phyloP scores from a whole-genome alignment of 2,888 invertebrate species.

The Mimumesa dahlbomi region DNA sequence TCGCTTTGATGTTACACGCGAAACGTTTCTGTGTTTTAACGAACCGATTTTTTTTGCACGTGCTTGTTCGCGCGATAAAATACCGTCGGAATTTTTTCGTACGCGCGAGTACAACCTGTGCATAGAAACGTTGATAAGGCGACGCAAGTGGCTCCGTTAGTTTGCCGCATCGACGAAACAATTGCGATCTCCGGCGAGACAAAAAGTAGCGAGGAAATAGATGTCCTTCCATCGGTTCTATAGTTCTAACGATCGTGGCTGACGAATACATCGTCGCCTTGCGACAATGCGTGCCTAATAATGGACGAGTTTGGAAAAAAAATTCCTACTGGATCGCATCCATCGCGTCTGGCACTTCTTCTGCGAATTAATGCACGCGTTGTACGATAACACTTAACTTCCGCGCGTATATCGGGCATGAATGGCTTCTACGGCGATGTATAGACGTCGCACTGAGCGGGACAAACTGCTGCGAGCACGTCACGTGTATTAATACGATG shows the following conservation, averaged over 20 bases:
- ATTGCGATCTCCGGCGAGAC: no score
- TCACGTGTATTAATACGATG: constrained; percentile 24
- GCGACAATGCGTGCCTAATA: no score
- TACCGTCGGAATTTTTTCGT: background rate
- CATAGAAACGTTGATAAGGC: no score
- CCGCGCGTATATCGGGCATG: constrained; percentile 10
- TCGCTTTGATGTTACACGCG: background rate
- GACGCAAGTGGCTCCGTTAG: no score
- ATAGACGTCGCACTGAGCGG: background rate
- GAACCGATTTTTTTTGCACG: no score
- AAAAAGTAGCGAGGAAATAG: no score
- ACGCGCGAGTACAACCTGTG: no score
- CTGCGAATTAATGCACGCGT: constrained; percentile 2
- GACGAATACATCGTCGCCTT: no score
- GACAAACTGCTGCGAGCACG: constrained; percentile 18
- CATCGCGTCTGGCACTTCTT: background rate
- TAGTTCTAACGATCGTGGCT: no score
- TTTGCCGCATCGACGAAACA: no score
- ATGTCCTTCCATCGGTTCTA: no score
- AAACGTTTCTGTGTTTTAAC: background rate
- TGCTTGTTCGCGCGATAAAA: background rate
- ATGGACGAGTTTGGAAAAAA: constrained; percentile 1
- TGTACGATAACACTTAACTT: background rate
- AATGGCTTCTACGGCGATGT: constrained; percentile 16
- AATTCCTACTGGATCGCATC: background rate